phyloP scores from a whole-genome alignment of 2,888 invertebrate species.

The Linnaemya tessellans region DNA sequence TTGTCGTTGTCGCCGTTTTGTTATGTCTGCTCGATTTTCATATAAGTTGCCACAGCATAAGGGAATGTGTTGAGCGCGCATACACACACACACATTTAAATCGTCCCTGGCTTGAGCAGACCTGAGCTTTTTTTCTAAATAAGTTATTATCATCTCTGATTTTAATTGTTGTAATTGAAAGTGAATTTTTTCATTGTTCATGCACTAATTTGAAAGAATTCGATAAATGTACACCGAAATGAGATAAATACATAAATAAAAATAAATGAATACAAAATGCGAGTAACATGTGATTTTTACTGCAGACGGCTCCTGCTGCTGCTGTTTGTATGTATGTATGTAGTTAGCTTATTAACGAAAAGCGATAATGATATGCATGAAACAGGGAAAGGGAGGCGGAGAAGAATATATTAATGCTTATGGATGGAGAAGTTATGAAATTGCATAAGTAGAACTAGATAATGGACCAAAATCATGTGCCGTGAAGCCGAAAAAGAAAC shows the following conservation, averaged over 20 bases:
- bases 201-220: conserved; percentile 72
- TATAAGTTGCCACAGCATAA: conserved; percentile 18
- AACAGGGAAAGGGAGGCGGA: not conserved
- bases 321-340: not conserved
- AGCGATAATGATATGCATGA: conserved; percentile 64
- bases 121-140: conserved; percentile 75
- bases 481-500: not conserved
- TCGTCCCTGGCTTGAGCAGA: conserved; percentile 7
- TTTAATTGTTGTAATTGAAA: conserved; percentile 82
- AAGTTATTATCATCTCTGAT: conserved; percentile 81
- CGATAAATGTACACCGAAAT: conserved; percentile 68
- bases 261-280: conserved; percentile 43
- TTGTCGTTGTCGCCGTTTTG: conserved; percentile 64
- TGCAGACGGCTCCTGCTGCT: not conserved
- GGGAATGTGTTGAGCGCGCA: not conserved
- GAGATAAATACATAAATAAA: conserved; percentile 64
- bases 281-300: conserved; percentile 56
- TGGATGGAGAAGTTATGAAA: conserved; percentile 13
- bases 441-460: conserved; percentile 22
- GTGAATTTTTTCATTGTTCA: conserved; percentile 79
- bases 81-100: not conserved
- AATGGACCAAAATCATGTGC: conserved; percentile 7
- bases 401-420: conserved; percentile 4
- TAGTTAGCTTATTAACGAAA: conserved; percentile 39
- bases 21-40: conserved; percentile 61